Evolutionary conservation across 2,888 invertebrate species (phyloP).

Genomic region (Apamea crenata): DNA sequence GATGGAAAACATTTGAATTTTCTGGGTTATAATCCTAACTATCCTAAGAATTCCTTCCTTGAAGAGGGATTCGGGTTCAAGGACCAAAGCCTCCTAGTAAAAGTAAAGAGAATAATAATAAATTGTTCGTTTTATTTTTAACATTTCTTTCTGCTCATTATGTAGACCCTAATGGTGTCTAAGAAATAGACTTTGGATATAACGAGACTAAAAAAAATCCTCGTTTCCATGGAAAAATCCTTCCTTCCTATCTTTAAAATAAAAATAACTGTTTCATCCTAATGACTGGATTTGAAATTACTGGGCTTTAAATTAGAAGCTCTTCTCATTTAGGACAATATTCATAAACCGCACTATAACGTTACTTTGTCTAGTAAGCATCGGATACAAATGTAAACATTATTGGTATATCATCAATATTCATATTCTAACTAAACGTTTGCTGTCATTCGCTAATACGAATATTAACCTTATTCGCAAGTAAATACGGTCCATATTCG

Average conservation of each 20-base stretch:
- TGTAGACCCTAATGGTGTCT: too few relatives aligned
- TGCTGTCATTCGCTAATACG: neutral
- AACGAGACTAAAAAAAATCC: neutral
- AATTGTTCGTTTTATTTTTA: neutral
- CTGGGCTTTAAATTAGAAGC: neutral
- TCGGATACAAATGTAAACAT: neutral
- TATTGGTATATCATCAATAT: neutral
- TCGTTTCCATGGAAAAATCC: neutral
- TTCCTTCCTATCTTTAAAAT: neutral
- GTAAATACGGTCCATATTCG: neutral
- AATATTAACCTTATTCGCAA: neutral
- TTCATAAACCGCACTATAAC: neutral
- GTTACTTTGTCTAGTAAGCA: neutral
- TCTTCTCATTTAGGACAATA: neutral
- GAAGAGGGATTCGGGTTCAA: too few relatives aligned
- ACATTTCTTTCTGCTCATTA: neutral
- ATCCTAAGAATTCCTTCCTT: too few relatives aligned
- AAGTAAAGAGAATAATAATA: neutral
- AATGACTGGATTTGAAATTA: neutral
- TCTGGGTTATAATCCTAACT: too few relatives aligned
- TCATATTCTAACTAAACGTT: neutral
- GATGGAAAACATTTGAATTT: too few relatives aligned
- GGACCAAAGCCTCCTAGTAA: too few relatives aligned
- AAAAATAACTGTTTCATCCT: neutral
- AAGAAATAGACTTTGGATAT: neutral